These are phyloP conservation scores for Amia ocellicauda DNA, from an alignment of 2,113 vertebrate species.

Conservation along the genomic window DNA sequence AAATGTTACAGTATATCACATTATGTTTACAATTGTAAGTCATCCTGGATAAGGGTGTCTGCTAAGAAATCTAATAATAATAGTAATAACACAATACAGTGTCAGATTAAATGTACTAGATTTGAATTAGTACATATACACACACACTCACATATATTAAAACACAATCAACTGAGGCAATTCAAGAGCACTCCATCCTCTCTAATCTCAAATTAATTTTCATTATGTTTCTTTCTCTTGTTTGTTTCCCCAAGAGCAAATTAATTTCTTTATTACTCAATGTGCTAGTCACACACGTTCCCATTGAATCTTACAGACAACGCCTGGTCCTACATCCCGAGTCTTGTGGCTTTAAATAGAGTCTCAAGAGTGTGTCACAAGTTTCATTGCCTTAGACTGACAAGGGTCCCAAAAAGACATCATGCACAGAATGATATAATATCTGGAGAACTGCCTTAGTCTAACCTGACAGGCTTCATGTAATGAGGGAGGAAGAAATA, in stretches of 20 bases:
- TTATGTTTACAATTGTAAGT: too few species aligned
- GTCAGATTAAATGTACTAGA: constrained; percentile 24
- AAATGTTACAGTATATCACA: too few species aligned
- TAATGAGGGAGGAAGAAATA: not conserved
- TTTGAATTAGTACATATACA: constrained; percentile 24
- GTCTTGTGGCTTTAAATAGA: not conserved
- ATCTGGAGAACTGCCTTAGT: not conserved
- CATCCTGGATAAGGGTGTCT: too few species aligned
- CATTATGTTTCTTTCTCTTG: not conserved
- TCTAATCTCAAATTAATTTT: not conserved
- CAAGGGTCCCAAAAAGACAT: not conserved
- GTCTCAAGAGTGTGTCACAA: not conserved
- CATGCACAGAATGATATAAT: not conserved
- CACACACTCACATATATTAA: too few species aligned
- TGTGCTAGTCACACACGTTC: not conserved
- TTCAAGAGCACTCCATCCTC: not conserved
- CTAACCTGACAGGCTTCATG: not conserved
- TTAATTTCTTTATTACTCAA: too few species aligned
- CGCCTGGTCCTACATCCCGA: not conserved
- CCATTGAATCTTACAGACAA: not conserved
- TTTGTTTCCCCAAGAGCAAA: not conserved
- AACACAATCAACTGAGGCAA: constrained; percentile 8
- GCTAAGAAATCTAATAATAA: too few species aligned
- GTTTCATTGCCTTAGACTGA: not conserved
- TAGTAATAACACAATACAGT: constrained; percentile 24